Evolutionary conservation across 2,888 invertebrate species (phyloP).

Genomic region (Eupithecia tripunctaria): DNA sequence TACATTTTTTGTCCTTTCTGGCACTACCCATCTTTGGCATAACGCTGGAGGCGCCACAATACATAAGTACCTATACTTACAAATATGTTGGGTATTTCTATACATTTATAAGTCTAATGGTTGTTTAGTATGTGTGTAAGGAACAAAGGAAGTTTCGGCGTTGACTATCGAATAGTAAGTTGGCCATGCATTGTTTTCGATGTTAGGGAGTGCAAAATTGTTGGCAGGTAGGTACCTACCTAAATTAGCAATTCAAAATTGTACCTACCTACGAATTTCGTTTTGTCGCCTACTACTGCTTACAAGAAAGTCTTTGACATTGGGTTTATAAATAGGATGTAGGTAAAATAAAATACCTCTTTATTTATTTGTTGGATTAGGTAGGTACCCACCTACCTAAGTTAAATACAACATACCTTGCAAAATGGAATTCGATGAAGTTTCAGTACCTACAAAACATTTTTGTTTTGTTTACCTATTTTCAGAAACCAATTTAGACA

Average conservation of each 20-base stretch:
- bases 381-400: not conserved
- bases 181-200: slow-evolving; percentile 72
- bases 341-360: not conserved
- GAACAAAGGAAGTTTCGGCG: slow-evolving; percentile 78
- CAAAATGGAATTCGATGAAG: not conserved
- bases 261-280: not conserved
- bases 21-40: slow-evolving; percentile 44
- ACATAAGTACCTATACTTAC: not conserved
- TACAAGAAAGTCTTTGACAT: slow-evolving; percentile 9
- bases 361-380: not conserved
- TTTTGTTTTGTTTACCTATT: too few relatives aligned
- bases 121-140: slow-evolving; percentile 54
- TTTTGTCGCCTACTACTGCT: not conserved
- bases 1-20: slow-evolving; percentile 43
- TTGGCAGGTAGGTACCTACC: slow-evolving; percentile 64
- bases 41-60: slow-evolving; percentile 54
- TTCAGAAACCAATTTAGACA: not conserved
- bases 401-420: not conserved
- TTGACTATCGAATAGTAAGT: slow-evolving; percentile 30
- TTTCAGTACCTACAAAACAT: not conserved
- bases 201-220: slow-evolving; percentile 60
- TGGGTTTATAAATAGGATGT: not conserved
- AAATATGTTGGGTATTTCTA: slow-evolving; percentile 33
- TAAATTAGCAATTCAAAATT: slow-evolving; percentile 70
- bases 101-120: slow-evolving; percentile 33